Evolutionary conservation across 2,797 vertebrate genomes (phyloP).

Genomic region (Tokudaia tokunoshimensis): DNA sequence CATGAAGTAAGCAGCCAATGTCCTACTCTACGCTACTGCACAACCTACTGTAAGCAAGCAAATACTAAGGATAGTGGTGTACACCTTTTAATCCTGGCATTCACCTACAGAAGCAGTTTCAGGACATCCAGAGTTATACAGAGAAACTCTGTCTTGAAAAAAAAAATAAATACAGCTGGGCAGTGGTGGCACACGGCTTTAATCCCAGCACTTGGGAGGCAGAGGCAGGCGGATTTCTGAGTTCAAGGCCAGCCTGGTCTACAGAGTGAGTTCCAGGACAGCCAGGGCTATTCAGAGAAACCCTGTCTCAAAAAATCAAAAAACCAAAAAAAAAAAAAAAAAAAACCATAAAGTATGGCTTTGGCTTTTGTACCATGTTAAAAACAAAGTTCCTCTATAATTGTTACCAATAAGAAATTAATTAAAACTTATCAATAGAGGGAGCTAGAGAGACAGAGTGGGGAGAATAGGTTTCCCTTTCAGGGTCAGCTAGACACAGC

Average conservation of each 20-base stretch:
- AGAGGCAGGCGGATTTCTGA: too few species aligned
- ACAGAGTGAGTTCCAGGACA: too few species aligned
- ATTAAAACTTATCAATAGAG: background rate
- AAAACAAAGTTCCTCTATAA: background rate
- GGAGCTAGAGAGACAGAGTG: background rate
- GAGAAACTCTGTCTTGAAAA: too few species aligned
- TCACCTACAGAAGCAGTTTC: background rate
- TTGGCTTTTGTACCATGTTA: background rate
- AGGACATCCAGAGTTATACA: background rate
- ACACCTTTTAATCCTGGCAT: background rate
- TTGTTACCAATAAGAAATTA: background rate
- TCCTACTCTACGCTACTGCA: background rate
- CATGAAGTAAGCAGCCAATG: background rate
- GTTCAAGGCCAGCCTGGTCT: too few species aligned
- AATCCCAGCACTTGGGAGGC: too few species aligned
- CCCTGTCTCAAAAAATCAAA: background rate
- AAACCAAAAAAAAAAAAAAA: too few species aligned
- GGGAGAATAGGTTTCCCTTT: background rate
- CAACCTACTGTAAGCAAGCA: background rate
- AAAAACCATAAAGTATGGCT: background rate
- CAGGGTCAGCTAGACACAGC: too few species aligned
- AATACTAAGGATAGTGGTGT: background rate
- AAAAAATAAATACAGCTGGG: too few species aligned
- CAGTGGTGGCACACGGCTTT: too few species aligned
- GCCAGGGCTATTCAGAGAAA: background rate